These are phyloP conservation scores for Andrena bucephala DNA, from an alignment of 2,888 invertebrate genomes.

Conservation along the genomic window DNA sequence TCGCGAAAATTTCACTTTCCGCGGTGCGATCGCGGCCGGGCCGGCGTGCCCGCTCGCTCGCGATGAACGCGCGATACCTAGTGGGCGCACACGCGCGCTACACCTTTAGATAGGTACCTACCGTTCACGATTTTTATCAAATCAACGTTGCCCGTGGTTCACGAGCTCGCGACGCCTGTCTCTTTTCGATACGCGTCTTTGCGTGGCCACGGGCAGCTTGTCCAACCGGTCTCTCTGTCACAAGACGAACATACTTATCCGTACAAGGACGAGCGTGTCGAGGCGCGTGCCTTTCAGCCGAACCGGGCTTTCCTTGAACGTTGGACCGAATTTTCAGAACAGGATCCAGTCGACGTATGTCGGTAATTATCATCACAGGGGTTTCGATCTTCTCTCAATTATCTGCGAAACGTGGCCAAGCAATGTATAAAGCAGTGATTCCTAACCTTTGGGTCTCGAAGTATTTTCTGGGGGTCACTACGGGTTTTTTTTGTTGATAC, in stretches of 20 bases:
- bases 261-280: slow-evolving; percentile 60
- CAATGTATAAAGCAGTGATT: not conserved
- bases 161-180: slow-evolving; percentile 10
- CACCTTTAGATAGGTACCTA: slow-evolving; percentile 10
- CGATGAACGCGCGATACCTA: slow-evolving; percentile 18
- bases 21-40: slow-evolving; percentile 62
- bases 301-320: not conserved
- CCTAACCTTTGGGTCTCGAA: no score
- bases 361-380: not conserved
- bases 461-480: no score
- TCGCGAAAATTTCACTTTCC: slow-evolving; percentile 78
- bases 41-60: slow-evolving; percentile 12
- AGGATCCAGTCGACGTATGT: not conserved
- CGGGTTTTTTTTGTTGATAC: no score
- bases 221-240: slow-evolving; percentile 47
- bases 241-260: slow-evolving; percentile 25
- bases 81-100: not conserved
- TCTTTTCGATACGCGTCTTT: slow-evolving; percentile 27
- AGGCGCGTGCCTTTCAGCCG: slow-evolving; percentile 30
- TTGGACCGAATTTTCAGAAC: not conserved
- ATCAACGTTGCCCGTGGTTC: not conserved
- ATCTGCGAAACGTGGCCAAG: not conserved
- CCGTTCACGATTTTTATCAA: slow-evolving; percentile 25
- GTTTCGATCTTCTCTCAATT: no score
- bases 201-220: slow-evolving; percentile 23